Evolutionary conservation across 1,140 invertebrate genomes (phyloP).

Genomic region (Drosophila orosa): DNA sequence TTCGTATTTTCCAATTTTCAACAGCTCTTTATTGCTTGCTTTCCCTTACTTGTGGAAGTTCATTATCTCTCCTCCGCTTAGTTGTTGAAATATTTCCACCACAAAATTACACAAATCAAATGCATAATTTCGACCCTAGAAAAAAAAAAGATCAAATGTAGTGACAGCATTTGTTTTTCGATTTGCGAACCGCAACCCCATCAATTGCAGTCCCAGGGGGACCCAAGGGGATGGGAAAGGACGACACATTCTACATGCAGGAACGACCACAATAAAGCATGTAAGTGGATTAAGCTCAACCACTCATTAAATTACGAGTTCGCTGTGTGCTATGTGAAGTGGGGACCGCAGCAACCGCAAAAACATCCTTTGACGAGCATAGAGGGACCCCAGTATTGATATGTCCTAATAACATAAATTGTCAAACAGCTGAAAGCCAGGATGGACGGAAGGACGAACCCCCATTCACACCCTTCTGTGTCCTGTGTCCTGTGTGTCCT

Average conservation of each 20-base stretch:
- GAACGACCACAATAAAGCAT: conserved; percentile 63
- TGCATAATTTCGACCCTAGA: conserved; percentile 16
- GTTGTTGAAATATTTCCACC: conserved; percentile 28
- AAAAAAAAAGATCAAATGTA: conserved; percentile 44
- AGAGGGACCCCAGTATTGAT: conserved; percentile 35
- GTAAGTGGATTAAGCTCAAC: conserved; percentile 71
- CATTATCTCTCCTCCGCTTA: conserved; percentile 10
- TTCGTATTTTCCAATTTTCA: conserved; percentile 46
- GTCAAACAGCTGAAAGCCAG: conserved; percentile 28
- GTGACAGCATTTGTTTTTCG: conserved; percentile 55
- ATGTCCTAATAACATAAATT: conserved; percentile 52
- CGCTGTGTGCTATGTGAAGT: conserved; percentile 6
- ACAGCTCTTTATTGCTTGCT: conserved; percentile 20
- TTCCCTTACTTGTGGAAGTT: conserved; percentile 10
- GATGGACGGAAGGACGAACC: neutral
- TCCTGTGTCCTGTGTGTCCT: conserved; percentile 5
- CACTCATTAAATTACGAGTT: conserved; percentile 69
- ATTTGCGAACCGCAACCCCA: conserved; percentile 47
- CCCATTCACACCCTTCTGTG: conserved; percentile 1
- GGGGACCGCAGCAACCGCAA: conserved; percentile 54
- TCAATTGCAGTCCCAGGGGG: conserved; percentile 26
- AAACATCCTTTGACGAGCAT: conserved; percentile 56
- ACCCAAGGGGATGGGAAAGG: neutral
- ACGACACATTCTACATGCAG: conserved; percentile 7
- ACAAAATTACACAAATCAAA: conserved; percentile 52